A percentile compares a stretch with the other conserved stretches of the same genome.
phyloP scores from a whole-genome alignment of 2,888 invertebrate species.

The Apantesis nais region DNA sequence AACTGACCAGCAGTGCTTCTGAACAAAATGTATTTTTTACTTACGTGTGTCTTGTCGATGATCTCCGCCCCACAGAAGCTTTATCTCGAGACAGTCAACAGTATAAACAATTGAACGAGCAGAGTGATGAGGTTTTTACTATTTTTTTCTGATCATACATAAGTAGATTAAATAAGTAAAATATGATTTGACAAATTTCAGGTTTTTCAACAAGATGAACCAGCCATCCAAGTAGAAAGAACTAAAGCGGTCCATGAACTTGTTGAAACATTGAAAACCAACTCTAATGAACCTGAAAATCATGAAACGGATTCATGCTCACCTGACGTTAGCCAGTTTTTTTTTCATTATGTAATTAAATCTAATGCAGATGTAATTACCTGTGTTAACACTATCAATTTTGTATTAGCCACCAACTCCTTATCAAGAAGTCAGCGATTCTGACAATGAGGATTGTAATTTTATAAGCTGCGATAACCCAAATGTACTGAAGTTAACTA shows the following conservation, averaged over 20 bases:
- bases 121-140: slow-evolving; percentile 10
- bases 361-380: not conserved
- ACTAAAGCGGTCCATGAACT: slow-evolving; percentile 74
- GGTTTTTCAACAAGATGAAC: slow-evolving; percentile 52
- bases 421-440: slow-evolving; percentile 51
- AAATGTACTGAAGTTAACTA: slow-evolving; percentile 70
- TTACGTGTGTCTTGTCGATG: slow-evolving; percentile 70
- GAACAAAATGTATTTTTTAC: slow-evolving; percentile 70
- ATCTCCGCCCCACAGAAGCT: slow-evolving; percentile 55
- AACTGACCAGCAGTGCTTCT: slow-evolving; percentile 63
- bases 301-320: slow-evolving; percentile 40
- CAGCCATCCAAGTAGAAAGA: slow-evolving; percentile 66
- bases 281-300: slow-evolving; percentile 32
- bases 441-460: slow-evolving; percentile 46
- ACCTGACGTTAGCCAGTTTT: slow-evolving; percentile 46
- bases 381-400: not conserved
- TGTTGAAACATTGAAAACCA: slow-evolving; percentile 55
- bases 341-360: slow-evolving; percentile 1
- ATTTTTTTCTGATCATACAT: not conserved
- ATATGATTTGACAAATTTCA: slow-evolving; percentile 28
- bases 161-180: not conserved
- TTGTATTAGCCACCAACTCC: slow-evolving; percentile 50
- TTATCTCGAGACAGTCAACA: slow-evolving; percentile 27
- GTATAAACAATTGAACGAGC: not conserved
- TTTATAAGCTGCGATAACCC: slow-evolving; percentile 53